Conservation (phyloP, 1,140 invertebrate species). For the Ectropis grisescens region DNA sequence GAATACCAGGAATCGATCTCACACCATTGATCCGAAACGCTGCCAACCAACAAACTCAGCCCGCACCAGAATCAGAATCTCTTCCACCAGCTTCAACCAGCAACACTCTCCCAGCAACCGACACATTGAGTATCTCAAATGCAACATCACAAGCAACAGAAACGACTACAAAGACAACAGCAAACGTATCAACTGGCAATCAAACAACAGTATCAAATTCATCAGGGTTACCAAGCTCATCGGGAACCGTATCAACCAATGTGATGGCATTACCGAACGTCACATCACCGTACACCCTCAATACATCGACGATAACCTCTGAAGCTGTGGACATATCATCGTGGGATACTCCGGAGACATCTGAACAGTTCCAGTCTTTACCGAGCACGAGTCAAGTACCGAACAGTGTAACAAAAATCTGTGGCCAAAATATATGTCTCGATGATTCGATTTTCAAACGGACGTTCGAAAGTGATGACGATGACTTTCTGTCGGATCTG, state of each 20-base stretch:
- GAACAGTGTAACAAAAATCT: conserved; percentile 45
- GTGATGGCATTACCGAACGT: no score
- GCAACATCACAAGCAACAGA: conserved; percentile 2
- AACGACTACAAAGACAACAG: no score
- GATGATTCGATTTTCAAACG: conserved; percentile 51
- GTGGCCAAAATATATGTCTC: conserved; percentile 54
- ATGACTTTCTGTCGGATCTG: no score
- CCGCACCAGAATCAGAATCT: not conserved
- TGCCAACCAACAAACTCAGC: not conserved
- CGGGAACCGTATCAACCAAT: no score
- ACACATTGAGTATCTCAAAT: not conserved
- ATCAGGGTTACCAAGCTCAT: no score
- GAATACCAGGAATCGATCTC: conserved; percentile 53
- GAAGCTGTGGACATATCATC: conserved; percentile 36
- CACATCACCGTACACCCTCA: no score
- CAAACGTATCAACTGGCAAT: no score
- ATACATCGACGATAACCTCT: no score
- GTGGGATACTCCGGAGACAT: conserved; percentile 33
- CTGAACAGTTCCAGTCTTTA: conserved; percentile 3
- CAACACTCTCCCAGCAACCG: no score
- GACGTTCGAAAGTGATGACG: conserved; percentile 32
- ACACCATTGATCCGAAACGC: conserved; percentile 13
- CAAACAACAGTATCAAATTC: no score
- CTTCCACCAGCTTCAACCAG: no score
- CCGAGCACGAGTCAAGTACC: conserved; percentile 36